Evolutionary conservation across 2,888 invertebrate genomes (phyloP).

Genomic region (Toxonevra muliebris): DNA sequence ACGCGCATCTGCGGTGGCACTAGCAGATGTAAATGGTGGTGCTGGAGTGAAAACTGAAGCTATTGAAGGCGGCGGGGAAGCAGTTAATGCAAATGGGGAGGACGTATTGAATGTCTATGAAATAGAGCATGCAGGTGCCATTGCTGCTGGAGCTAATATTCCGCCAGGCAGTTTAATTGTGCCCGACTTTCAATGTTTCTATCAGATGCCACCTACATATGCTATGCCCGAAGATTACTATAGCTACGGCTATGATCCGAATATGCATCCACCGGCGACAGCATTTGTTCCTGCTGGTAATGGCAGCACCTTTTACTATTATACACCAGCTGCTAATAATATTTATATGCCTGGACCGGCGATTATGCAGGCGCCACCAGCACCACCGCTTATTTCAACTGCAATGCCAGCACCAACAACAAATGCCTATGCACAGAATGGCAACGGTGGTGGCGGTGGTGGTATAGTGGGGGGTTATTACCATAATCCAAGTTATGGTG

Average conservation of each 20-base stretch:
- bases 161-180: constrained; percentile 27
- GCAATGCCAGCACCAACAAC: constrained; percentile 24
- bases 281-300: constrained; percentile 40
- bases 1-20: background rate
- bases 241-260: constrained; percentile 44
- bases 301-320: constrained; percentile 39
- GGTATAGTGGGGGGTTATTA: too few relatives aligned
- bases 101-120: constrained; percentile 28
- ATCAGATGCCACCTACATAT: constrained; percentile 37
- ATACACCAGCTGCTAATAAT: constrained; percentile 31
- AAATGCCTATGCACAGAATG: constrained; percentile 14
- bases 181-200: constrained; percentile 42
- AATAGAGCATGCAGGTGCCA: constrained; percentile 33
- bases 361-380: constrained; percentile 1
- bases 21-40: constrained; percentile 10
- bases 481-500: constrained; percentile 1
- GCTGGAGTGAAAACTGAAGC: background rate
- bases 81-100: constrained; percentile 25
- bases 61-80: background rate
- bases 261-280: constrained; percentile 39
- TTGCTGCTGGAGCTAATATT: constrained; percentile 13
- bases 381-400: constrained; percentile 23
- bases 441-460: constrained; percentile 1
- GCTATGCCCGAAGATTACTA: constrained; percentile 45
- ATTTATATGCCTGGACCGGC: constrained; percentile 41